Percentiles rank a stretch among this genome's conserved stretches.
These are phyloP conservation scores for Hydroisotoma schaefferi DNA, from an alignment of 2,888 invertebrate genomes.

Conservation along the genomic window DNA sequence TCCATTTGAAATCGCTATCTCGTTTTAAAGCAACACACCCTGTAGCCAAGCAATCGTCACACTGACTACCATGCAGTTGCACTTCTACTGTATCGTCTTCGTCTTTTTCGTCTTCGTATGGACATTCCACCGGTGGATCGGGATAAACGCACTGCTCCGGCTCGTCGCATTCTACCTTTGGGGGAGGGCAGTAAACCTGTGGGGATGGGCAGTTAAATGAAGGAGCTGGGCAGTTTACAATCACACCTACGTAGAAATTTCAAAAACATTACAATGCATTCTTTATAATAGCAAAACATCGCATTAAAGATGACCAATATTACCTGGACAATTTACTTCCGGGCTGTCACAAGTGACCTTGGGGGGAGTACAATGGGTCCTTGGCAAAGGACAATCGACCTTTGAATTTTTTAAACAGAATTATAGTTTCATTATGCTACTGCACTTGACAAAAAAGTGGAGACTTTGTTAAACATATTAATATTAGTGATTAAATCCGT, in stretches of 20 bases:
- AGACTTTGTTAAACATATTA: too few relatives aligned
- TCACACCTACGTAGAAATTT: too few relatives aligned
- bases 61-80: slow-evolving; percentile 17
- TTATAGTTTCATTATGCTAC: background rate
- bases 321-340: slow-evolving; percentile 10
- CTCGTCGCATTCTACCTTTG: slow-evolving; percentile 17
- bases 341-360: slow-evolving; percentile 8
- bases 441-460: background rate
- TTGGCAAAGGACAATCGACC: slow-evolving; percentile 24
- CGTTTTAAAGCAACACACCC: slow-evolving; percentile 26
- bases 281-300: background rate
- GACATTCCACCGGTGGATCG: slow-evolving; percentile 11
- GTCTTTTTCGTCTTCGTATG: background rate
- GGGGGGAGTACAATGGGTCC: slow-evolving; percentile 4
- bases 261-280: background rate
- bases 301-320: too few relatives aligned
- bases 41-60: slow-evolving; percentile 11
- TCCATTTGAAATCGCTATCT: slow-evolving; percentile 25
- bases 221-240: slow-evolving; percentile 25
- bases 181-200: slow-evolving; percentile 16
- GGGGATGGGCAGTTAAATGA: slow-evolving; percentile 17
- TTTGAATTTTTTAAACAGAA: slow-evolving; percentile 2
- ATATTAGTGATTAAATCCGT: too few relatives aligned
- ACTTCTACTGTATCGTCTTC: background rate
- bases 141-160: slow-evolving; percentile 22